A percentile compares a stretch with the other conserved stretches of the same genome.
These are phyloP conservation scores for Trachelus troglodyta DNA, from an alignment of 2,888 invertebrate genomes.

Conservation along the genomic window DNA sequence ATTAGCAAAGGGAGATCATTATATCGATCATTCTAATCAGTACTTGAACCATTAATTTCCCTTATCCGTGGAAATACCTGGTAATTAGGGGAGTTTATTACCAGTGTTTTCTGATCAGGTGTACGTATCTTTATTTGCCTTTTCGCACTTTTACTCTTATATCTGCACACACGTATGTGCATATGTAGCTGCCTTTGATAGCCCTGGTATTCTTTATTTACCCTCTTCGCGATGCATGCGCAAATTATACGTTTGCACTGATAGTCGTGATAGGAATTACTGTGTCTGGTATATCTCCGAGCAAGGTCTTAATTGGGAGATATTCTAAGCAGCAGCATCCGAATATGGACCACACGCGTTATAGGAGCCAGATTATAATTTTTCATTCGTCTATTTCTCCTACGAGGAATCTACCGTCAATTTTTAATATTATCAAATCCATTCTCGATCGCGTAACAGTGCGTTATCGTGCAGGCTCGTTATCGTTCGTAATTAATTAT, in stretches of 20 bases:
- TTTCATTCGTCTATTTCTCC: too few relatives aligned
- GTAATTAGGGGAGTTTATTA: not conserved
- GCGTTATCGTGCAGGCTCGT: not conserved
- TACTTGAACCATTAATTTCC: not conserved
- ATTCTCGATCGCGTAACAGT: too few relatives aligned
- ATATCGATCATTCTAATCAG: not conserved
- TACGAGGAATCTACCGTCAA: too few relatives aligned
- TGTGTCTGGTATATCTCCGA: not conserved
- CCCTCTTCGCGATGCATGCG: not conserved
- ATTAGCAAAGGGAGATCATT: not conserved
- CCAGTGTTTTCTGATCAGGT: not conserved
- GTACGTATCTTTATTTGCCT: not conserved
- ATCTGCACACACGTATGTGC: too few relatives aligned
- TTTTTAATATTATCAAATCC: too few relatives aligned
- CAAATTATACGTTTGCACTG: not conserved
- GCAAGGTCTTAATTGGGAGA: not conserved
- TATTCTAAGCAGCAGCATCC: not conserved
- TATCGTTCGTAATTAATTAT: not conserved
- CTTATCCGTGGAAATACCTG: not conserved
- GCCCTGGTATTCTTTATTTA: not conserved
- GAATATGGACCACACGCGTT: too few relatives aligned
- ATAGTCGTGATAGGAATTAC: not conserved
- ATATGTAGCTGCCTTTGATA: too few relatives aligned
- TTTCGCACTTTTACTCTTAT: not conserved
- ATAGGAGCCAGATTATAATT: too few relatives aligned